Percentiles rank a stretch among this genome's conserved stretches.
Evolutionary conservation across 2,888 invertebrate genomes (phyloP).

Genomic region (Oxystoma pomonae): DNA sequence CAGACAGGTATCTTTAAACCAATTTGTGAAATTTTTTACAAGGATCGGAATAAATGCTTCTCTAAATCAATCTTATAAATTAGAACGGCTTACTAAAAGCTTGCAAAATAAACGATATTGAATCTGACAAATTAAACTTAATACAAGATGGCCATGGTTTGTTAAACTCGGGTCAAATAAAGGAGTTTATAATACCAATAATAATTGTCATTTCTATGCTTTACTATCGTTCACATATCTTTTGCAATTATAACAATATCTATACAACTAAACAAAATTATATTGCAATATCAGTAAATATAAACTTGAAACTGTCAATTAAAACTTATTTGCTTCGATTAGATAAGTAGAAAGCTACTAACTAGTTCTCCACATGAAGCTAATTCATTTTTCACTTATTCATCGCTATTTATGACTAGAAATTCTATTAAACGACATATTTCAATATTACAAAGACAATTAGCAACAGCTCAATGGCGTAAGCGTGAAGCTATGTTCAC

Average conservation of each 20-base stretch:
- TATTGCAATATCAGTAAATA: no score
- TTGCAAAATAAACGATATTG: background rate
- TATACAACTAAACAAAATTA: background rate
- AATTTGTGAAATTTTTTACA: no score
- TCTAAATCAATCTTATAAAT: no score
- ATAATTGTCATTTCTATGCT: background rate
- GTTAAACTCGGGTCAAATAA: no score
- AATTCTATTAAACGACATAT: background rate
- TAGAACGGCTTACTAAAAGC: no score
- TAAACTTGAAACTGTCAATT: background rate
- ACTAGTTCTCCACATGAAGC: conserved; percentile 10
- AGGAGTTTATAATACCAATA: background rate
- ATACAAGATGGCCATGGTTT: no score
- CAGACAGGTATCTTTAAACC: no score
- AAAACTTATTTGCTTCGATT: background rate
- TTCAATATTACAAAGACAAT: background rate
- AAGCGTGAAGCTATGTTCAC: conserved; percentile 8
- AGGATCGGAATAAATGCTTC: no score
- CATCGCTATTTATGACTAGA: conserved; percentile 13
- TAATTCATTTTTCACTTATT: conserved; percentile 20
- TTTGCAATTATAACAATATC: background rate
- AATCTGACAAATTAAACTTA: background rate
- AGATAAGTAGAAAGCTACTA: background rate
- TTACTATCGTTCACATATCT: background rate
- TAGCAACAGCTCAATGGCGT: background rate